Evolutionary conservation across 1,140 invertebrate species (phyloP), one percentile per base, ranked within the genome.

Genomic region (Limonius californicus): DNA sequence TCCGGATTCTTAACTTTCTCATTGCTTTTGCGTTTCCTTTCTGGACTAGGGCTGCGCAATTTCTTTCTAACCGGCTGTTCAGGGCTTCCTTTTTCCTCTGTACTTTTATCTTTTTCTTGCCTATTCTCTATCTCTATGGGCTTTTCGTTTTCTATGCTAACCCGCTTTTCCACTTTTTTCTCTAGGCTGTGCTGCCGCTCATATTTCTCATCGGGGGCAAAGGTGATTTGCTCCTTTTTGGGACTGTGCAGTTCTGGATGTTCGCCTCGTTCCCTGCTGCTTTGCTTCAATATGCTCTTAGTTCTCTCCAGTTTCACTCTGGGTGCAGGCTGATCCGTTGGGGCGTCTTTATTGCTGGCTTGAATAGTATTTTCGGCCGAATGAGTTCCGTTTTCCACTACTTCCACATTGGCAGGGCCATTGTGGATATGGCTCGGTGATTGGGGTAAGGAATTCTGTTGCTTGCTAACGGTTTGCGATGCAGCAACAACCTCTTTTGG

Each of bases 241-340:
- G 74, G 74, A 61, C 74, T 76, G 8, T 68, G 71, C 21, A 73
- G 45, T 18, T 66, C 65, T 18, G 23, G 20, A 1, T 27, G 42
- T 16, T 69, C 70, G 20, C 57, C 54, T 7, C 66, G 57, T 42
- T 75, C 74, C 57, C 73, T 74, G 59, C 74, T 76, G 45, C 67
- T 70, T 59, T 76, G 74, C 53, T 76, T 76, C 54, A 75, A 58
- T n/a, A 74, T 75, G 32, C 70, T 75, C 45, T 76, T 76, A 1
- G 74, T 76, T 42, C 73, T 57, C 57, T 74, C 72, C 1, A 70
- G 54, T 45, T 70, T 72, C 27, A 64, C 54, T 57, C 60, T 63
- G 0, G 60, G 60, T n/a, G 6, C 7, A 32, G 45, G 45, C 11
- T 7, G 7, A 11, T 50, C 45, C 2, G 45, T 50, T 39, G 2